phyloP scores from a whole-genome alignment of 2,888 invertebrate genomes.

The Oligia latruncula region DNA sequence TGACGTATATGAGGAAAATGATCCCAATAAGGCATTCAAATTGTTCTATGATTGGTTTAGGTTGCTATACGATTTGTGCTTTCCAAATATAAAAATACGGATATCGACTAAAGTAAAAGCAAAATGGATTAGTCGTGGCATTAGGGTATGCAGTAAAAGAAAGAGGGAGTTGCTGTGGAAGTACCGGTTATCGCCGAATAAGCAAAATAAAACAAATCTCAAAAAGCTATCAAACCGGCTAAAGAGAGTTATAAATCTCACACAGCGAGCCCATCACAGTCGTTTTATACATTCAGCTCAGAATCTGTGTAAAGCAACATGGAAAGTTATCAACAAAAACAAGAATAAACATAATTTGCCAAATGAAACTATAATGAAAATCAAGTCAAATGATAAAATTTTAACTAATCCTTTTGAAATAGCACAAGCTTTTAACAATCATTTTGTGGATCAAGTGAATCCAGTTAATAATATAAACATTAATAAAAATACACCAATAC shows the following conservation, averaged over 20 bases:
- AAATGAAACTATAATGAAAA: not conserved
- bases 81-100: not conserved
- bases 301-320: not conserved
- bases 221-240: not conserved
- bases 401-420: too few relatives aligned
- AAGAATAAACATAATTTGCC: not conserved
- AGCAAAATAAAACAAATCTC: not conserved
- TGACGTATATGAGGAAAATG: slow-evolving; percentile 1
- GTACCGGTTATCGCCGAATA: not conserved
- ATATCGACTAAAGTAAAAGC: slow-evolving; percentile 1
- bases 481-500: too few relatives aligned
- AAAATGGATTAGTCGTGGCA: not conserved
- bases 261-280: not conserved
- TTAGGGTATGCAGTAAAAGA: not conserved
- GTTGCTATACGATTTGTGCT: not conserved
- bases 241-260: not conserved
- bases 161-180: slow-evolving; percentile 1
- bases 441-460: too few relatives aligned
- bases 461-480: too few relatives aligned
- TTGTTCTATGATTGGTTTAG: not conserved
- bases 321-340: not conserved
- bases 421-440: too few relatives aligned
- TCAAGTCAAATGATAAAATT: too few relatives aligned
- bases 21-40: slow-evolving; percentile 7
- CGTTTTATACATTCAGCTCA: not conserved